phyloP scores from a whole-genome alignment of 1,140 invertebrate species.

The Ceratina australensis region DNA sequence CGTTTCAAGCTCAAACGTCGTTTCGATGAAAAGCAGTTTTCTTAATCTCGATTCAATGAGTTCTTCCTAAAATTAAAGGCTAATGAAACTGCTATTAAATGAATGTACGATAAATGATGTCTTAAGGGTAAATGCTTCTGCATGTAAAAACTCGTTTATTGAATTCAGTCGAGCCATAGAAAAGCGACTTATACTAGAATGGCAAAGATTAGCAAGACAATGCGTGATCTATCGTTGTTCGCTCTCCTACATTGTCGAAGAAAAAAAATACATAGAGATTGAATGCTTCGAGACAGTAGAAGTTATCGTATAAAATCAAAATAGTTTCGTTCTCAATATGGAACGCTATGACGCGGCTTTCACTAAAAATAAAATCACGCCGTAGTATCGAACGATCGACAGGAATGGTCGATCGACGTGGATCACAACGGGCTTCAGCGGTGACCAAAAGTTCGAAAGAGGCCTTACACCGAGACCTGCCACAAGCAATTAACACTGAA shows the following conservation, averaged over 20 bases:
- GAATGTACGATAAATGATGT: background rate
- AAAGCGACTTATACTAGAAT: conserved; percentile 1
- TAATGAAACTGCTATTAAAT: no score
- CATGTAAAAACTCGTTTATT: conserved; percentile 15
- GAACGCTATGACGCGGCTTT: background rate
- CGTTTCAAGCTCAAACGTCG: background rate
- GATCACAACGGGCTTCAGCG: conserved; percentile 52
- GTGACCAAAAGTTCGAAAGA: conserved; percentile 53
- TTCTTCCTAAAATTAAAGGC: no score
- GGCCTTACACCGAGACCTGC: conserved; percentile 58
- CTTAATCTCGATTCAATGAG: no score
- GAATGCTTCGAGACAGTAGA: background rate
- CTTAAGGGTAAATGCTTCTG: background rate
- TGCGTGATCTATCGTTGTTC: background rate
- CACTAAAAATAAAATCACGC: conserved; percentile 17
- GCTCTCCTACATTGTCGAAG: background rate
- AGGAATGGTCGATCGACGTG: conserved; percentile 56
- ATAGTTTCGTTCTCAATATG: background rate
- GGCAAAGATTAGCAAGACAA: background rate
- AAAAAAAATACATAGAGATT: background rate
- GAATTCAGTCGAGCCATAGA: background rate
- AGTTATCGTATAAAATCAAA: background rate
- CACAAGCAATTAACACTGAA: conserved; percentile 50
- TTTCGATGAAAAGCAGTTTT: conserved; percentile 21
- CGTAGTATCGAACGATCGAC: conserved; percentile 35